phyloP scores from a whole-genome alignment of 2,797 vertebrate species.

The Cyprinodon diabolis region DNA sequence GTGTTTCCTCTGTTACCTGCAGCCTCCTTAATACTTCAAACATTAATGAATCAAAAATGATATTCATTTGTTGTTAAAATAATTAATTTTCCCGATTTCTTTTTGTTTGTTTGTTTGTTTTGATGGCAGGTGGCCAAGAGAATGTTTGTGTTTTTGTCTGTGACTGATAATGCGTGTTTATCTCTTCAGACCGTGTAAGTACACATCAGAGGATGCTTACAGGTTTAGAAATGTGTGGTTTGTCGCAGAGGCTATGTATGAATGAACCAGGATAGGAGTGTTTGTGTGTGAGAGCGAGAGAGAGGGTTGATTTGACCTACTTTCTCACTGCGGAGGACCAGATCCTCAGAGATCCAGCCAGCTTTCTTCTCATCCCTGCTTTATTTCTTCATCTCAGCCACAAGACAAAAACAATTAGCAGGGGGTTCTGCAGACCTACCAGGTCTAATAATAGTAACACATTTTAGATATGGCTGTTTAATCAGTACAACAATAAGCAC shows the following conservation, averaged over 20 bases:
- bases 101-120: no score
- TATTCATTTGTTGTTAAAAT: neutral
- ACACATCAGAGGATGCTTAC: constrained; percentile 29
- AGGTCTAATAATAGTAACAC: neutral
- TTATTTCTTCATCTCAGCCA: constrained; percentile 1
- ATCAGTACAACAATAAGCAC: neutral
- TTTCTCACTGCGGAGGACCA: constrained; percentile 57
- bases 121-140: constrained; percentile 33
- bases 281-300: neutral
- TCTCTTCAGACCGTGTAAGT: constrained; percentile 18
- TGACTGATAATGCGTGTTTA: constrained; percentile 18
- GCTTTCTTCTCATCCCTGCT: neutral
- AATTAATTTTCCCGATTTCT: neutral
- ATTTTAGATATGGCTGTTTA: constrained; percentile 1
- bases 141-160: constrained; percentile 7
- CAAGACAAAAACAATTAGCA: constrained; percentile 4
- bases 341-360: constrained; percentile 24
- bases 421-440: neutral
- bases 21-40: neutral
- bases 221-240: constrained; percentile 41
- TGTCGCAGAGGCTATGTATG: constrained; percentile 43
- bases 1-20: neutral
- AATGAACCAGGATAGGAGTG: constrained; percentile 32
- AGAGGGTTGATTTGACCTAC: constrained; percentile 65
- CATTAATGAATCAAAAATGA: neutral